A percentile compares a stretch with the other conserved stretches of the same genome.
These are phyloP conservation scores for Dendronephthya gigantea DNA, from an alignment of 64 coral and sea anemone genomes.

Conservation along the genomic window DNA sequence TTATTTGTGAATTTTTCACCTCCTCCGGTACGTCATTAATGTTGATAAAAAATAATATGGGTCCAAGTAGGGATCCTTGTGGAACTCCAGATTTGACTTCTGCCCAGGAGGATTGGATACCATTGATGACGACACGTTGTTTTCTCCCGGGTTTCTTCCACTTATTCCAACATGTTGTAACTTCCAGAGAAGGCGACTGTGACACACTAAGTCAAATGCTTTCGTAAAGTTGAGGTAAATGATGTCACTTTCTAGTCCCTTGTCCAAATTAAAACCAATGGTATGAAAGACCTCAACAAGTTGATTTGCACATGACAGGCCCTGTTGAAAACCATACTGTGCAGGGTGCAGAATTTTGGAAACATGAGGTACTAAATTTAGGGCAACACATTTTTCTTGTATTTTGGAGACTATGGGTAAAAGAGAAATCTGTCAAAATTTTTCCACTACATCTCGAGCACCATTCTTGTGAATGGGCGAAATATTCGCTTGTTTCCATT, in stretches of 20 bases:
- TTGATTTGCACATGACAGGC: slow-evolving; percentile 5
- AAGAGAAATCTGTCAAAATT: slow-evolving; percentile 8
- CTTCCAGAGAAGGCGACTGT: slow-evolving; percentile 1
- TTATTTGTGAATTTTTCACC: neutral
- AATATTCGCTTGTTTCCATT: neutral
- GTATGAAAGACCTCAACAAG: neutral
- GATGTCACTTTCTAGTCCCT: neutral
- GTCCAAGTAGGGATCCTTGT: slow-evolving; percentile 28
- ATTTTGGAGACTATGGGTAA: slow-evolving; percentile 29
- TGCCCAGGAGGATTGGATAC: slow-evolving; percentile 3
- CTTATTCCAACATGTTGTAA: neutral
- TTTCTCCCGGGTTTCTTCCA: neutral
- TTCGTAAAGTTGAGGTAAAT: slow-evolving; percentile 26
- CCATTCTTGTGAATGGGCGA: slow-evolving; percentile 15
- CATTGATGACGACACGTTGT: slow-evolving; percentile 13
- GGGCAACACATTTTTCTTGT: slow-evolving; percentile 1
- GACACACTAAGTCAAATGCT: slow-evolving; percentile 9
- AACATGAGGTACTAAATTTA: neutral
- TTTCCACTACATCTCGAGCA: neutral
- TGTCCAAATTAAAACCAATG: neutral
- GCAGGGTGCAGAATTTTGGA: neutral
- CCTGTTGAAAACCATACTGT: slow-evolving; percentile 21
- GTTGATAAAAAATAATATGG: neutral
- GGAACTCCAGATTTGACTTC: slow-evolving; percentile 22
- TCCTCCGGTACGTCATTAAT: neutral